Base-by-base conservation (phyloP, 2,113 vertebrate species). In the Sebastes fasciatus region DNA sequence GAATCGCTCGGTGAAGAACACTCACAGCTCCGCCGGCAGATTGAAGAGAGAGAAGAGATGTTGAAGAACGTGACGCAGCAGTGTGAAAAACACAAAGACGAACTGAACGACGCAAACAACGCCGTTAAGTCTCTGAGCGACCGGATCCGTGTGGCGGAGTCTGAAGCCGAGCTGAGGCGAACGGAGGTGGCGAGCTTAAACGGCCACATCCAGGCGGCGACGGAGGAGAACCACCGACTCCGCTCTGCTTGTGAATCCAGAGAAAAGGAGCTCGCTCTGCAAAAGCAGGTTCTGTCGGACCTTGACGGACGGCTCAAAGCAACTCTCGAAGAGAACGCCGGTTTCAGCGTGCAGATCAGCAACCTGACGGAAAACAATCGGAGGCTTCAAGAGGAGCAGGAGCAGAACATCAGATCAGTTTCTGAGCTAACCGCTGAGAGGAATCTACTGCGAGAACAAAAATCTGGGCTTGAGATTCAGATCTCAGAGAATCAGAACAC, bases 221-320 rank as follows among this genome's bases (percentile, higher is more conserved):
- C 83, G n/a, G 85, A 94, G 23, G 93, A 97, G 85, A 96, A 95
- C 83, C 91, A 73, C 1, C 89, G 92, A 0, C 91, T 96, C 19
- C 91, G 79, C 12, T 69, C 78, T 26, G 83, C 88, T 4, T 86
- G 95, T 51, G 90, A 95, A 48, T 78, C 83, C 21, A 93, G 84
- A 74, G 91, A 94, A 62, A 72, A 88, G 75, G 85, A 94, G 76
- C 40, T 97, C 8, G 26, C 51, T 52, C 91, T 89, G 79, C 94
- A 89, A 78, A 84, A 67, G 2, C 89, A 91, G 77, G 21, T 77
- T 16, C 91, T 91, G 4, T 93, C 92, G 1, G 77, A 89, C 21
- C 88, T 96, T 10, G 84, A 88, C 13, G 89, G 57, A 26, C 94
- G 23, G 23, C 52, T 94, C 0, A 74, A 76, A 61, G 43, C 2